These are phyloP conservation scores for Marisa cornuarietis DNA, from an alignment of 1,140 invertebrate species.

Conservation along the genomic window DNA sequence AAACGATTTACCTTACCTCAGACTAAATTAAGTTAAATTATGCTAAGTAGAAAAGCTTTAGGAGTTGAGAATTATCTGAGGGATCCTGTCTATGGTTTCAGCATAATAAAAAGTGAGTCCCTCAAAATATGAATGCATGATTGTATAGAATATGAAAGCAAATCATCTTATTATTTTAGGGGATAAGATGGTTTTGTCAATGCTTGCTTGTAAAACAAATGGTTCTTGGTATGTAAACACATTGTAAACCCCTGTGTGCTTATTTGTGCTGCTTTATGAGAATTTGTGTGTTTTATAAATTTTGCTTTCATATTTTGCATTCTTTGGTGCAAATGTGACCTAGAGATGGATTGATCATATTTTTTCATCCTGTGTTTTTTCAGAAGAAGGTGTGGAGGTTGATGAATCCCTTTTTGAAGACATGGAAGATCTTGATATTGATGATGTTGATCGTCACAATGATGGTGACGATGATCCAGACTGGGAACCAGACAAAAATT, in stretches of 20 bases:
- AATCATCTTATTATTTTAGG: too few species aligned
- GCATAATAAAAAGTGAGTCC: too few species aligned
- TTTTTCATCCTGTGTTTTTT: conserved; percentile 49
- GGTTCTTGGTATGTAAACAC: not conserved
- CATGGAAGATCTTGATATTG: conserved; percentile 86
- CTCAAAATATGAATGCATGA: too few species aligned
- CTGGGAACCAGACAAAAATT: not conserved
- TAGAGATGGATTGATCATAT: not conserved
- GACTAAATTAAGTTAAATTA: not conserved
- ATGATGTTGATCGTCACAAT: conserved; percentile 67
- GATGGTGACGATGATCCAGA: conserved; percentile 30
- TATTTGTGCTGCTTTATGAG: too few species aligned
- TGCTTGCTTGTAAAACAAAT: not conserved
- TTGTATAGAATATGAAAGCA: too few species aligned
- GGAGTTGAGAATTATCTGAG: not conserved
- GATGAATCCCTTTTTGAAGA: conserved; percentile 95
- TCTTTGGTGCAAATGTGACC: not conserved
- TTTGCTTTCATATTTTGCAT: not conserved
- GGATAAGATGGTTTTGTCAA: not conserved
- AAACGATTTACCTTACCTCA: not conserved
- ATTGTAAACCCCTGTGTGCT: too few species aligned
- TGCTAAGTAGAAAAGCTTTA: not conserved
- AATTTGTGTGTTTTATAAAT: not conserved
- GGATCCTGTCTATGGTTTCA: not conserved
- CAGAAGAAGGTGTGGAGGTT: conserved; percentile 85